Percentiles rank a stretch among this genome's conserved stretches.
Conservation (phyloP, 2,797 vertebrate genomes). For the Peromyscus attwateri region DNA sequence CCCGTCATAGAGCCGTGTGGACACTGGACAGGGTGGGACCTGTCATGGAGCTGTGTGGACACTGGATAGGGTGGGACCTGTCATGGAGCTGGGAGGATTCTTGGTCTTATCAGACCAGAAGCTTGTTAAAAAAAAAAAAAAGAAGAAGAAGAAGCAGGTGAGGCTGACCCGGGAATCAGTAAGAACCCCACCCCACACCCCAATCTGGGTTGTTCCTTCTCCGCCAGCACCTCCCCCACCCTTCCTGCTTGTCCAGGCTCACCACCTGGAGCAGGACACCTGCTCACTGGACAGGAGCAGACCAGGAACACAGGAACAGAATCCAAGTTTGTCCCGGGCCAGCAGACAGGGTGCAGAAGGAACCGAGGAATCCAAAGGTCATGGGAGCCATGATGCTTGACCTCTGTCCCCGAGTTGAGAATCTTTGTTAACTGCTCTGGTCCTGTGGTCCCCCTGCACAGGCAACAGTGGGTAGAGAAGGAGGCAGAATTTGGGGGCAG, state of each 20-base stretch:
- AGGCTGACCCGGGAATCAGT: background rate
- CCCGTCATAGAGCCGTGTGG: background rate
- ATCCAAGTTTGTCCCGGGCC: background rate
- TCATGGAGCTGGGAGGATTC: background rate
- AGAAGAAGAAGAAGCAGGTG: background rate
- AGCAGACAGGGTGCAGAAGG: background rate
- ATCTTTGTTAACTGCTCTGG: background rate
- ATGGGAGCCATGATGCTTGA: background rate
- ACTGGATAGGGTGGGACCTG: background rate
- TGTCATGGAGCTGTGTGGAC: background rate
- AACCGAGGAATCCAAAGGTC: background rate
- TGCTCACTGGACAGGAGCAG: background rate
- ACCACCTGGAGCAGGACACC: background rate
- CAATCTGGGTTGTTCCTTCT: background rate
- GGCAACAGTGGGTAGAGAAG: background rate
- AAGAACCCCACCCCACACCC: background rate
- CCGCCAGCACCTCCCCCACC: background rate
- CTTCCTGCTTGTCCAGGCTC: constrained; percentile 4
- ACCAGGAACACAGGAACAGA: background rate
- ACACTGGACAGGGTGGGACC: background rate
- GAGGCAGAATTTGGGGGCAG: background rate
- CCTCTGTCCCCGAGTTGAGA: background rate
- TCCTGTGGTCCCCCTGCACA: background rate
- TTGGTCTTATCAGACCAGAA: background rate
- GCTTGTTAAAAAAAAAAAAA: background rate